A percentile compares a stretch with the other conserved stretches of the same genome.
Conservation (phyloP, 2,888 invertebrate species). For the Seladonia tumulorum region DNA sequence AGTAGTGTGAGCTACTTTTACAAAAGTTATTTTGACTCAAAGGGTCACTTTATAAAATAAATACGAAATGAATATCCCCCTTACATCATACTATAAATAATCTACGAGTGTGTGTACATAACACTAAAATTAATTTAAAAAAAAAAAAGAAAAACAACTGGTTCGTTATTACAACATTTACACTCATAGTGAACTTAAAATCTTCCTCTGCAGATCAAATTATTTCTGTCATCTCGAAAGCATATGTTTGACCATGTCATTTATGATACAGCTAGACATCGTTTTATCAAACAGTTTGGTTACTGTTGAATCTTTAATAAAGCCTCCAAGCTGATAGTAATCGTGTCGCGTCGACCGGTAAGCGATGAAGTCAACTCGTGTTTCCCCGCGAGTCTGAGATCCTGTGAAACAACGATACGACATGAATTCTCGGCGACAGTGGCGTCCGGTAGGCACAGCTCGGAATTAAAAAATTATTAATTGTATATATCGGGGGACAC, state of each 20-base stretch:
- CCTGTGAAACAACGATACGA: conserved; percentile 53
- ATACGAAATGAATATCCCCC: too few species aligned
- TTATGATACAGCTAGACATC: background rate
- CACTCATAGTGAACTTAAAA: background rate
- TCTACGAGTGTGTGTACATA: background rate
- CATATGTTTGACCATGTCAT: background rate
- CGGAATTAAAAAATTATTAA: conserved; percentile 71
- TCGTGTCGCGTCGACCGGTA: conserved; percentile 2
- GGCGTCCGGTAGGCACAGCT: conserved; percentile 56
- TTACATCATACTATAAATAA: too few species aligned
- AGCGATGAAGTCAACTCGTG: conserved; percentile 7
- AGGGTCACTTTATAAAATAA: too few species aligned
- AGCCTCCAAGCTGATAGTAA: conserved; percentile 15
- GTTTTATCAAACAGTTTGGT: background rate
- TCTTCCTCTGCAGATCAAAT: background rate
- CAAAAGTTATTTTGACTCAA: too few species aligned
- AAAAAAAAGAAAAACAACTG: background rate
- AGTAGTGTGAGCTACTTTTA: too few species aligned
- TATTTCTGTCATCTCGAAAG: background rate
- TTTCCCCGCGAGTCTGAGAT: conserved; percentile 10
- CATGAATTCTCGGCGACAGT: conserved; percentile 53
- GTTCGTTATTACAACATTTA: background rate
- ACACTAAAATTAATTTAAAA: background rate
- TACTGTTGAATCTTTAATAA: conserved; percentile 31
- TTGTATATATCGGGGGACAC: conserved; percentile 47